A percentile compares a stretch with the other conserved stretches of the same genome.
These are phyloP conservation scores for Siniperca knerii DNA, from an alignment of 2,113 vertebrate species.

Conservation along the genomic window DNA sequence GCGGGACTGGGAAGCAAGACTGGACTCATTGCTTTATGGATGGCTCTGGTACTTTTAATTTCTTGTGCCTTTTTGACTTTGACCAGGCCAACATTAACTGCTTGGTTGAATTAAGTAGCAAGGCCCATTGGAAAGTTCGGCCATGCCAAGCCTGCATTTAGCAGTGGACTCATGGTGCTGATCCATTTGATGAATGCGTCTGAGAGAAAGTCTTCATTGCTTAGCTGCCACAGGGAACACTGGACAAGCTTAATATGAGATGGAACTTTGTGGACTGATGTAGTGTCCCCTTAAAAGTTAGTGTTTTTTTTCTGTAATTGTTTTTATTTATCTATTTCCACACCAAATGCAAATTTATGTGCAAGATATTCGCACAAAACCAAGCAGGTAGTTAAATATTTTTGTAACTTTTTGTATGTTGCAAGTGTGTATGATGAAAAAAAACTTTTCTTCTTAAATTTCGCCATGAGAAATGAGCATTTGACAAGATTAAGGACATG, in stretches of 20 bases:
- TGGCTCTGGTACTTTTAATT: conserved; percentile 41
- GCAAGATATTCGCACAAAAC: background rate
- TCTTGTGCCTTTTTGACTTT: conserved; percentile 67
- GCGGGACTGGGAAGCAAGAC: conserved; percentile 24
- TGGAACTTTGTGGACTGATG: conserved; percentile 50
- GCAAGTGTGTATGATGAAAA: too few species aligned
- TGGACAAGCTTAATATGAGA: conserved; percentile 47
- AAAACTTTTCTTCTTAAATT: too few species aligned
- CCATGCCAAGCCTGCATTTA: conserved; percentile 61
- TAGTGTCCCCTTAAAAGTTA: conserved; percentile 18
- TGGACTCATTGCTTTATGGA: conserved; percentile 52
- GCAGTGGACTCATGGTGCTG: conserved; percentile 38
- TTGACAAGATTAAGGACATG: background rate
- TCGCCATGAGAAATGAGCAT: too few species aligned
- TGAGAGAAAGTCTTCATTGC: conserved; percentile 29
- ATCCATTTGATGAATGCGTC: conserved; percentile 58
- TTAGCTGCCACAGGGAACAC: conserved; percentile 13
- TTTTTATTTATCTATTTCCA: background rate
- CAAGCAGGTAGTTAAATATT: background rate
- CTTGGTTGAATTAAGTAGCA: conserved; percentile 52
- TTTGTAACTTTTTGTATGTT: background rate
- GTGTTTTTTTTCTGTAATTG: background rate
- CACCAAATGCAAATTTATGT: background rate
- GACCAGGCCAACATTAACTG: conserved; percentile 56
- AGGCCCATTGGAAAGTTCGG: background rate